These are phyloP conservation scores for Vulpes ferrilata DNA, from an alignment of 2,113 vertebrate species.

Conservation along the genomic window DNA sequence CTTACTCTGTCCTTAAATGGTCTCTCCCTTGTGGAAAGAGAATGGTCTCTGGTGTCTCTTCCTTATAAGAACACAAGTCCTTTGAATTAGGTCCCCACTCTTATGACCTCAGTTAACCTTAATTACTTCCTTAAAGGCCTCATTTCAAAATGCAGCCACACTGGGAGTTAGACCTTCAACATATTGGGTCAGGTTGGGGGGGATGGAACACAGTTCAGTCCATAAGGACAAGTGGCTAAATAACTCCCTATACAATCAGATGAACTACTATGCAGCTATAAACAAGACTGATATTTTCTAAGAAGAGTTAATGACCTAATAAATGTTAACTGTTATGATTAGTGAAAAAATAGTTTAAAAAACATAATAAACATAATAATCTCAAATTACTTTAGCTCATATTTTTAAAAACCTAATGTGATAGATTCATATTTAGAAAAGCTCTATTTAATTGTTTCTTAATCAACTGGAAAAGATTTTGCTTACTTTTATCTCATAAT, in stretches of 20 bases:
- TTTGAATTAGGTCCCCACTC: background rate
- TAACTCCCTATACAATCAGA: background rate
- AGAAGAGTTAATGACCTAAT: slow-evolving; percentile 9
- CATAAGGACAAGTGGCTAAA: background rate
- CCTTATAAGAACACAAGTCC: background rate
- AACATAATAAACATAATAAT: background rate
- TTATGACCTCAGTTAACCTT: background rate
- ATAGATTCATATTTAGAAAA: background rate
- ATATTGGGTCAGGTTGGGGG: background rate
- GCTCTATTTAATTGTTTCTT: background rate
- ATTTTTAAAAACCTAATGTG: background rate
- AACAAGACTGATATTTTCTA: slow-evolving; percentile 4
- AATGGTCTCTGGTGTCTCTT: background rate
- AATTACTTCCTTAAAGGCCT: background rate
- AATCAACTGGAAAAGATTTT: background rate
- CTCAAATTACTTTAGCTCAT: slow-evolving; percentile 23
- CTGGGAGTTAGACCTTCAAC: background rate
- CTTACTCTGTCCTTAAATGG: background rate
- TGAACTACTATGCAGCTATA: background rate
- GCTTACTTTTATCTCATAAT: background rate
- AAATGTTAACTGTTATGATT: background rate
- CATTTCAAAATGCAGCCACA: background rate
- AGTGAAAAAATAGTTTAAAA: slow-evolving; percentile 16
- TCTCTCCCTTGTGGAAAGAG: background rate
- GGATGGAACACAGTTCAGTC: background rate